Conservation (phyloP, 2,888 invertebrate genomes). For the Geophilus truncorum region DNA sequence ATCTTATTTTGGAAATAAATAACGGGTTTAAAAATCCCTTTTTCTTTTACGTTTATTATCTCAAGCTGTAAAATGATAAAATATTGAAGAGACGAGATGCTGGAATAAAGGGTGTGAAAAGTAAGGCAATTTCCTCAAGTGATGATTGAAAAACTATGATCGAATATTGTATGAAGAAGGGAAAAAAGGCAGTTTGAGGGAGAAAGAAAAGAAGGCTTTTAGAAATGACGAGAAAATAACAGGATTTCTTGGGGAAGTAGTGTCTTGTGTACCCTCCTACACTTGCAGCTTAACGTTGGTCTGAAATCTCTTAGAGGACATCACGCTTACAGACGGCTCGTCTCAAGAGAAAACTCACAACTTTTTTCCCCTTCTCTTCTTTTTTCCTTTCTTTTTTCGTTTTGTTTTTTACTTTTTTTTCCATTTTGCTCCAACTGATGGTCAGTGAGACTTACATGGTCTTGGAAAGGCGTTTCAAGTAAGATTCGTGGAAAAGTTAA, state of each 20-base stretch:
- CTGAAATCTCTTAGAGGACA: background rate
- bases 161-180: background rate
- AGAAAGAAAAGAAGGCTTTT: background rate
- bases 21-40: background rate
- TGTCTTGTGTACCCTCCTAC: background rate
- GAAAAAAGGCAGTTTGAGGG: background rate
- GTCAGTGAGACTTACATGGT: background rate
- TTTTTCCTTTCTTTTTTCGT: background rate
- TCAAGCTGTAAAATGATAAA: background rate
- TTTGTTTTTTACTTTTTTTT: background rate
- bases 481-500: background rate
- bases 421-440: too few species aligned
- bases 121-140: background rate
- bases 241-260: background rate
- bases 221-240: background rate
- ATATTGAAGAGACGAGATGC: background rate
- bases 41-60: background rate
- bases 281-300: background rate
- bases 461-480: background rate
- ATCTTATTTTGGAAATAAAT: background rate
- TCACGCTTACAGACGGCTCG: background rate
- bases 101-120: background rate
- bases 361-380: background rate
- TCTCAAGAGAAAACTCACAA: background rate
- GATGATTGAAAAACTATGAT: background rate